Evolutionary conservation across 2,797 vertebrate genomes (phyloP), one percentile per base, ranked within the genome.

Genomic region (Siniperca undulata): DNA sequence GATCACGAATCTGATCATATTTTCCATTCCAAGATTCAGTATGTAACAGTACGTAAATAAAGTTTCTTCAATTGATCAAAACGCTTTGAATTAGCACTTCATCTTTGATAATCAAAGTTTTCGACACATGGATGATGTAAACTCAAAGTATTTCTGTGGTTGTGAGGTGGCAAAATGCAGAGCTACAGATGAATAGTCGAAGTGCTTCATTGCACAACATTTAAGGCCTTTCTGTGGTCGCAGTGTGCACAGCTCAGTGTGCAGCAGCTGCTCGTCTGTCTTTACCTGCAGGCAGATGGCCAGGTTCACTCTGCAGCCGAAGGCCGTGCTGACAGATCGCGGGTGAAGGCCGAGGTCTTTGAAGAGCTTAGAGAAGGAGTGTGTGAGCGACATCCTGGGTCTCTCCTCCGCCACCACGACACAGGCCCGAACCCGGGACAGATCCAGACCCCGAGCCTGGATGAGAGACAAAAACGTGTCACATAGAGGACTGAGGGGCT

Each of bases 321-420:
- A 99, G 55, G 98, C 97, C n/a, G 98, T 99, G 96, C 98, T 99
- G 70, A 99, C 98, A 0, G 98, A 93, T 0, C 93, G 88, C 0
- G 98, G 97, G 88, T 98, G 97, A 19, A 99, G 97, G 65, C 98
- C 98, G 75, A 99, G 95, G 93, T 99, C 97, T 89, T 99, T 99
- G 92, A 99, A 99, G 70, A 99, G 95, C 84, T 99, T 99, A 17
- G 98, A 98, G 95, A 99, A 99, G 1, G 98, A 99, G 92, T 97
- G 98, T 2, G 98, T 99, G 71, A 99, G 97, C 7, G 98, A 96
- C 90, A 99, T 98, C 84, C 98, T 93, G 75, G 98, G 98, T 50
- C 97, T 93, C 89, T 99, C 98, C 93, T 99, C 98, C 0, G 98
- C 98, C 86, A 99, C 98, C 27, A 99, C 97, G 40, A 99, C 98